Evolutionary conservation across 2,113 vertebrate genomes (phyloP).

Genomic region (Herpailurus yagouaroundi): DNA sequence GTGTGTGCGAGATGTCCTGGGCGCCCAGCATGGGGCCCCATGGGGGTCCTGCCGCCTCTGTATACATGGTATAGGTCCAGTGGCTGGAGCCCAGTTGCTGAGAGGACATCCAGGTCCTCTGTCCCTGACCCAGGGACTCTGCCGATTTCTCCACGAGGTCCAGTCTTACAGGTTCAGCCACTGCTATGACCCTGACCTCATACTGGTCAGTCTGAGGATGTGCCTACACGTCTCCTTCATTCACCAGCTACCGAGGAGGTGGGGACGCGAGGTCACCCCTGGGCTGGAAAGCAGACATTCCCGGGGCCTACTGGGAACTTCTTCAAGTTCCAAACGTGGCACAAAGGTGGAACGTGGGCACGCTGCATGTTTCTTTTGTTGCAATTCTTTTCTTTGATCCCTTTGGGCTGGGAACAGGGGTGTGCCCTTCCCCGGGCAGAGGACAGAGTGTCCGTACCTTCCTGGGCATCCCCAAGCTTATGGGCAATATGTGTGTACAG

Average conservation of each 20-base stretch:
- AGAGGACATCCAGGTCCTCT: background rate
- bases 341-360: background rate
- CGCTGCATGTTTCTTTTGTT: background rate
- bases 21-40: too few relatives aligned
- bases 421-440: background rate
- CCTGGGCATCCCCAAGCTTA: background rate
- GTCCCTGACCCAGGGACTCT: background rate
- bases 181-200: background rate
- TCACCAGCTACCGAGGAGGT: background rate
- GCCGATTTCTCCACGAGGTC: fast-evolving
- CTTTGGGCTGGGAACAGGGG: background rate
- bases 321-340: background rate
- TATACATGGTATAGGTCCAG: background rate
- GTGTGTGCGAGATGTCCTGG: background rate
- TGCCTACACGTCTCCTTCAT: background rate
- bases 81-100: background rate
- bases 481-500: background rate
- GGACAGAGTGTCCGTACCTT: background rate
- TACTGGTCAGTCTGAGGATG: background rate
- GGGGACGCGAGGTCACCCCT: too few relatives aligned
- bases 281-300: background rate
- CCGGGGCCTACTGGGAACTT: background rate
- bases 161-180: background rate
- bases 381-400: background rate
- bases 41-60: background rate